Evolutionary conservation across 2,797 vertebrate genomes (phyloP), one percentile per base, ranked within the genome.

Genomic region (Enteromius viviparus): DNA sequence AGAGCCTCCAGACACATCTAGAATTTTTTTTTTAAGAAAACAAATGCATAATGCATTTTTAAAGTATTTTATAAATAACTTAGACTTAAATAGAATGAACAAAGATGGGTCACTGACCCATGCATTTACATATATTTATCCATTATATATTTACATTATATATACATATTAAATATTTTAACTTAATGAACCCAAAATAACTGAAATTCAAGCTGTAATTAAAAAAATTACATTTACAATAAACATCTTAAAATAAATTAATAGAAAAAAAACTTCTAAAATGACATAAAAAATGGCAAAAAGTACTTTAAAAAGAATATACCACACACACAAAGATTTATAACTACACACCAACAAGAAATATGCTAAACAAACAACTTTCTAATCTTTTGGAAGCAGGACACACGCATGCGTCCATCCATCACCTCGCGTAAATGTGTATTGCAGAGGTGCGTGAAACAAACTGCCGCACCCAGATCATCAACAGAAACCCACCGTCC

Each of bases 401-500:
- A 77, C 79, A 40, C 40, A 58, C 37, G 49, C 66, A 23, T 8
- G 10, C 11, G 6, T 47, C 83, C 34, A 29, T 87, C 81, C 78
- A 66, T 40, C 53, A 74, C 45, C 49, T 14, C 60, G 64, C 53
- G 53, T 53, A 47, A 45, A 76, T 58, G 69, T 40, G 40, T 32
- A 65, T 37, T 34, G 71, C 49, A 62, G 60, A n/a, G 51, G 66
- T 23, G 82, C 75, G 68, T 75, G 78, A 82, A 84, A 78, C 60
- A 45, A 74, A 64, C 55, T n/a, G 37, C 60, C 12, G 29, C 42
- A 82, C 66, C 7, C 69, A 47, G 19, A 70, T 10, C 42, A 55
- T 69, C 32, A 17, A 23, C 14, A 84, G 65, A 80, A 74, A 87
- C 87, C 71, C 80, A 88, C 87, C 87, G 70, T 88, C 69, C 40